These are phyloP conservation scores for Zhuqinia jingwanae DNA, from an alignment of 2,888 invertebrate genomes.

Conservation along the genomic window DNA sequence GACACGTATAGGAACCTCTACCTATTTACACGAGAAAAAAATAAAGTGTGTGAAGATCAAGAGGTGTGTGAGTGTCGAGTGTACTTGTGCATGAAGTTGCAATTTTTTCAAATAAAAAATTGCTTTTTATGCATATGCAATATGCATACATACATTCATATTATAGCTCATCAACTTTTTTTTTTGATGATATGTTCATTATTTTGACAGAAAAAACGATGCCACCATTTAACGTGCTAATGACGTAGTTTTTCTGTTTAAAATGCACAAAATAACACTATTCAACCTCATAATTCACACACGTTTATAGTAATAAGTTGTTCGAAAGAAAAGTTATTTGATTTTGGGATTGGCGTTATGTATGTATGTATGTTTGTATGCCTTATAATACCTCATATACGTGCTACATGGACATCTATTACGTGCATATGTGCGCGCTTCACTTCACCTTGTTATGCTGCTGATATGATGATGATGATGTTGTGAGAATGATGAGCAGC, in stretches of 20 bases:
- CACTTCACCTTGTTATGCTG: no score
- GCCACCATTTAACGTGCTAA: background rate
- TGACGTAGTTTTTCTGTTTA: no score
- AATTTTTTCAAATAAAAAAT: background rate
- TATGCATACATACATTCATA: no score
- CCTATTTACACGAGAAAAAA: conserved; percentile 5
- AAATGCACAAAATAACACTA: background rate
- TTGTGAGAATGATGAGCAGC: no score
- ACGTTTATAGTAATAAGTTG: conserved; percentile 50
- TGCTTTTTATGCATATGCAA: no score
- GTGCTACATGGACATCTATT: no score
- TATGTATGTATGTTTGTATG: no score
- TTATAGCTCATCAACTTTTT: background rate
- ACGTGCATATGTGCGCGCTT: no score
- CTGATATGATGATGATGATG: no score
- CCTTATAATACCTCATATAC: no score
- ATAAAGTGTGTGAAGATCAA: conserved; percentile 9
- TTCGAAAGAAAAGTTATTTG: background rate
- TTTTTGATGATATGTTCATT: conserved; percentile 36
- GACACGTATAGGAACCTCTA: background rate
- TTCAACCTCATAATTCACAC: conserved; percentile 34
- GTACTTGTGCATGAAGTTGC: no score
- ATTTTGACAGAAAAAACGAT: background rate
- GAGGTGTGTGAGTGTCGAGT: background rate
- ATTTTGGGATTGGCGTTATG: background rate